phyloP scores from a whole-genome alignment of 2,888 invertebrate species.

The Omphaloscelis lunosa region DNA sequence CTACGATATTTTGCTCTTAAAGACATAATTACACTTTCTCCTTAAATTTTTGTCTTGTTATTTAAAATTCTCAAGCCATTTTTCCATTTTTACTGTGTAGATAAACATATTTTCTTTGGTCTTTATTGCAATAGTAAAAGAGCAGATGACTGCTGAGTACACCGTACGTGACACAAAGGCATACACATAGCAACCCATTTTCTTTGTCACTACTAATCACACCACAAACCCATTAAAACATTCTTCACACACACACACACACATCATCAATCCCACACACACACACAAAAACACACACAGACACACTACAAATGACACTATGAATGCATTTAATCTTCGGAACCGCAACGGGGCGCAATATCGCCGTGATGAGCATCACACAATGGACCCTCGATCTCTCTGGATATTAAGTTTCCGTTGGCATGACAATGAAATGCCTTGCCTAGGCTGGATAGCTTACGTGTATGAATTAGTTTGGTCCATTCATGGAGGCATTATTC shows the following conservation, averaged over 20 bases:
- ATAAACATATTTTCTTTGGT: background rate
- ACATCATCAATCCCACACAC: conserved; percentile 12
- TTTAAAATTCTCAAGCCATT: background rate
- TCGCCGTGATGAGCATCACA: conserved; percentile 61
- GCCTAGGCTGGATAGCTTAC: conserved; percentile 53
- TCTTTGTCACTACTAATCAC: conserved; percentile 16
- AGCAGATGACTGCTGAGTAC: background rate
- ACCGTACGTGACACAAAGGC: background rate
- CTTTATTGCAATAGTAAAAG: background rate
- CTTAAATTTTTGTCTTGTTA: background rate
- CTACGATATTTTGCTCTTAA: background rate
- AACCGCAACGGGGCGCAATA: conserved; percentile 65
- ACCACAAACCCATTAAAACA: conserved; percentile 5
- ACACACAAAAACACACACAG: conserved; percentile 8
- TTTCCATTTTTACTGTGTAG: background rate
- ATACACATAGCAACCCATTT: background rate
- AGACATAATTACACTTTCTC: background rate
- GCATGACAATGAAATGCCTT: conserved; percentile 77
- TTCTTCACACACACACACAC: conserved; percentile 1
- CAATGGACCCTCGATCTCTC: conserved; percentile 82
- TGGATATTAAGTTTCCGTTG: conserved; percentile 86
- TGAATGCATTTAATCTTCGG: conserved; percentile 78
- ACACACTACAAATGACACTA: conserved; percentile 42
- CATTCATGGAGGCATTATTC: conserved; percentile 59
- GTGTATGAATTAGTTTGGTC: conserved; percentile 62